Conservation (phyloP, 2,113 vertebrate genomes). For the Triplophysa rosa region DNA sequence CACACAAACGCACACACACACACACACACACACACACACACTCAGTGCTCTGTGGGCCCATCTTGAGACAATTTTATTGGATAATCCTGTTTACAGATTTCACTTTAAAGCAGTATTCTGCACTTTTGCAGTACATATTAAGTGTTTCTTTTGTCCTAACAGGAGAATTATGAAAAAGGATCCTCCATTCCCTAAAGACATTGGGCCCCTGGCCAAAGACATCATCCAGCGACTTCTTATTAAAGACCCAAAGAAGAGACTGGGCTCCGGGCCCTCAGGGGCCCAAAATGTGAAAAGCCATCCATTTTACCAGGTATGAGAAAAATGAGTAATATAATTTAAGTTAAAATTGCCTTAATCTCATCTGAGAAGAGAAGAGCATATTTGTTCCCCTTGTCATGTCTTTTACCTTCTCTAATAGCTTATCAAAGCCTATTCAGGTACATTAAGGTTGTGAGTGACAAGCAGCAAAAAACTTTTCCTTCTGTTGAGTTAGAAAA, state of each 20-base stretch:
- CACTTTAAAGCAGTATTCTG: neutral
- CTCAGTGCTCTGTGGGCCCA: neutral
- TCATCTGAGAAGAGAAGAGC: neutral
- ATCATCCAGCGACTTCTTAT: slow-evolving; percentile 87
- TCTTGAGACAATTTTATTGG: neutral
- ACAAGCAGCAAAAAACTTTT: neutral
- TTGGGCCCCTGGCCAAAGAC: slow-evolving; percentile 88
- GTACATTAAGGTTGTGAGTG: neutral
- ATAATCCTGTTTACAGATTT: neutral
- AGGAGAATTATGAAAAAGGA: slow-evolving; percentile 97
- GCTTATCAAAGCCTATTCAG: neutral
- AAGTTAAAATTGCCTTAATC: neutral
- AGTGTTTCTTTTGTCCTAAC: slow-evolving; percentile 40
- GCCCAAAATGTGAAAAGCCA: slow-evolving; percentile 92
- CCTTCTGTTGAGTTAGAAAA: slow-evolving; percentile 77
- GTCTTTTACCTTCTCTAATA: neutral
- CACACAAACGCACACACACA: neutral
- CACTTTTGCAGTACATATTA: neutral
- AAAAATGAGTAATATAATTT: neutral
- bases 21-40: neutral
- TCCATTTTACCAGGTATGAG: slow-evolving; percentile 90
- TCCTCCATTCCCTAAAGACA: slow-evolving; percentile 92
- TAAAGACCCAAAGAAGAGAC: slow-evolving; percentile 93
- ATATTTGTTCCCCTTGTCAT: neutral
- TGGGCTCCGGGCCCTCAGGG: slow-evolving; percentile 87